Conservation (phyloP, 2,113 vertebrate species). For the Eidolon helvum region DNA sequence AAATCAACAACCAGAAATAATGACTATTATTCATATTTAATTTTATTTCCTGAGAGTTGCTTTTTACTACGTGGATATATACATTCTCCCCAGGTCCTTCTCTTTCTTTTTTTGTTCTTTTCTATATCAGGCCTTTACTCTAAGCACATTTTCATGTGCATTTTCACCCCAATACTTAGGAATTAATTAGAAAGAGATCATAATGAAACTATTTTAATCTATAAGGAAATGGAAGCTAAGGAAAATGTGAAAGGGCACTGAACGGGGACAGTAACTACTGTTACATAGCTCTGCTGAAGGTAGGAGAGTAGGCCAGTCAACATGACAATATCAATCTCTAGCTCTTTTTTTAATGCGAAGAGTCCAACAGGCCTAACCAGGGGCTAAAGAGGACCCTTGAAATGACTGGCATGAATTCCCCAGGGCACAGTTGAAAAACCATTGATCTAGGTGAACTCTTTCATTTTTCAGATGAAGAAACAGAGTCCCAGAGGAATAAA, state of each 20-base stretch:
- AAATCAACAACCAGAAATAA: not conserved
- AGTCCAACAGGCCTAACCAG: not conserved
- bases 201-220: not conserved
- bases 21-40: not conserved
- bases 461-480: conserved; percentile 19
- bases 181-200: conserved; percentile 9
- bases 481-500: not conserved
- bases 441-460: not conserved
- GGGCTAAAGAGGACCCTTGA: not conserved
- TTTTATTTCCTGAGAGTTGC: not conserved
- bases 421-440: not conserved
- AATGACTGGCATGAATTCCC: not conserved
- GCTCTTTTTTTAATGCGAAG: too few relatives aligned
- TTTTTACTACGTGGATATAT: not conserved
- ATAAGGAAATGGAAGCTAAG: not conserved
- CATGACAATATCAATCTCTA: not conserved
- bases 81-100: not conserved
- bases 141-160: not conserved
- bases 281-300: not conserved
- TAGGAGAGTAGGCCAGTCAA: not conserved
- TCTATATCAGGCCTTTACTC: not conserved
- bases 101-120: not conserved
- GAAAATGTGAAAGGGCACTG: not conserved
- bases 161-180: not conserved
- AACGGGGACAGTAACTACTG: not conserved